Conservation (phyloP, 1,140 invertebrate genomes). For the Varroa destructor region DNA sequence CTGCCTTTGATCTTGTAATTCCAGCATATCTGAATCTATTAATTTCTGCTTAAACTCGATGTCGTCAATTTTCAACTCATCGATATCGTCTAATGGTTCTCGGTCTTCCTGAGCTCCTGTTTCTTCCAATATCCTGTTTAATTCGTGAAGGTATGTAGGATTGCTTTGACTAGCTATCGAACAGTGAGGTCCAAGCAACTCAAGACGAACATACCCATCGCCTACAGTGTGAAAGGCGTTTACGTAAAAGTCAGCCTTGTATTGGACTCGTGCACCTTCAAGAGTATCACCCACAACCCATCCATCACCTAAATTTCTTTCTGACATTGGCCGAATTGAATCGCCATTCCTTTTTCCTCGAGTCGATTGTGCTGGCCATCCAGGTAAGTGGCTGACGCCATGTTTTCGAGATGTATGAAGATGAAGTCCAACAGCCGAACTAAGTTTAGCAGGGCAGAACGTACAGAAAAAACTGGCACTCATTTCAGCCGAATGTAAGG, state of each 20-base stretch:
- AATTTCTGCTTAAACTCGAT: constrained; percentile 1
- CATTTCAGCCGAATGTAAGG: constrained; percentile 8
- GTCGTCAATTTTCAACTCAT: constrained; percentile 5
- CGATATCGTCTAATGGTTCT: neutral
- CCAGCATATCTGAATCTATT: no score
- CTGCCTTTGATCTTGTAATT: no score
- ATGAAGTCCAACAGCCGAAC: constrained; percentile 8
- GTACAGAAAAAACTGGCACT: neutral
- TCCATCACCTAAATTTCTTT: neutral
- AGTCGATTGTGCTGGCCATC: neutral
- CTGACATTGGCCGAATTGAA: neutral
- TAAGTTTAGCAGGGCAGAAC: constrained; percentile 14
- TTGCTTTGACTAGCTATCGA: neutral
- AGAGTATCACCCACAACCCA: constrained; percentile 3
- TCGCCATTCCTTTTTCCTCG: neutral
- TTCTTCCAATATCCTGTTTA: neutral
- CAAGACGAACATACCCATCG: neutral
- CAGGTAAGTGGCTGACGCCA: constrained; percentile 15
- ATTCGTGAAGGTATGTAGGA: neutral
- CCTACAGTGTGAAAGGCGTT: constrained; percentile 3
- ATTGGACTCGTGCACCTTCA: neutral
- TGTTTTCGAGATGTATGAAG: constrained; percentile 16
- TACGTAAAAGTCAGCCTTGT: constrained; percentile 10
- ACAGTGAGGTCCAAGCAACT: neutral
- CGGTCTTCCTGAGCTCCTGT: neutral